Conservation (phyloP, 2,113 vertebrate species). For the Grallaria varia region DNA sequence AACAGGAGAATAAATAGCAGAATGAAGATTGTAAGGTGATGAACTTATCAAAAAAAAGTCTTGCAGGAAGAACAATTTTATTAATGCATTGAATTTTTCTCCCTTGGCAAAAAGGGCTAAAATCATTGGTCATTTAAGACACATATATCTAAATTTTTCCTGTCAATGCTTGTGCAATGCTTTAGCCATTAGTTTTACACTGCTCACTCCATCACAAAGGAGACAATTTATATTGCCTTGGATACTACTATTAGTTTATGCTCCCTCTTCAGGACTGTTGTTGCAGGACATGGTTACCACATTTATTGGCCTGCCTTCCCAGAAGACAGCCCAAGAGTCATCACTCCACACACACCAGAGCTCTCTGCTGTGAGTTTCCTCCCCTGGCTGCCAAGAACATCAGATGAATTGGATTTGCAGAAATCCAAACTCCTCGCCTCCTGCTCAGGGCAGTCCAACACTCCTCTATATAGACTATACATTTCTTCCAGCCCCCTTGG, state of each 20-base stretch:
- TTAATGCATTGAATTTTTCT: background rate
- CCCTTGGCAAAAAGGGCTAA: background rate
- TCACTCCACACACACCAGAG: constrained; percentile 35
- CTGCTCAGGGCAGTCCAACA: background rate
- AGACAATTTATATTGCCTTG: background rate
- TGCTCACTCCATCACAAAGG: background rate
- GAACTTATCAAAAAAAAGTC: background rate
- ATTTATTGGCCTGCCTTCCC: constrained; percentile 2
- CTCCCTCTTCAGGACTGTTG: constrained; percentile 33
- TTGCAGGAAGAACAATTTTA: background rate
- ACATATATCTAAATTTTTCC: background rate
- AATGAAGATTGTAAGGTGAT: background rate
- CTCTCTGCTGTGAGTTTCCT: constrained; percentile 35
- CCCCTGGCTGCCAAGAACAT: constrained; percentile 47
- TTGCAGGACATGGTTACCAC: constrained; percentile 7
- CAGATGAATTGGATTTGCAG: constrained; percentile 55
- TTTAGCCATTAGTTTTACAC: background rate
- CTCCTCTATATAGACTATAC: constrained; percentile 10
- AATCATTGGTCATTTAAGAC: background rate
- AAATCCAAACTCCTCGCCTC: background rate
- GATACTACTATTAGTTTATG: background rate
- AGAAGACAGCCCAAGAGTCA: constrained; percentile 31
- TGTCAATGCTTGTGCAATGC: background rate
- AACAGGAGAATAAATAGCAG: background rate
- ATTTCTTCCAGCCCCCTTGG: background rate